A percentile compares a stretch with the other conserved stretches of the same genome.
phyloP scores from a whole-genome alignment of 2,888 invertebrate genomes.

The Amphipyra tragopoginis region DNA sequence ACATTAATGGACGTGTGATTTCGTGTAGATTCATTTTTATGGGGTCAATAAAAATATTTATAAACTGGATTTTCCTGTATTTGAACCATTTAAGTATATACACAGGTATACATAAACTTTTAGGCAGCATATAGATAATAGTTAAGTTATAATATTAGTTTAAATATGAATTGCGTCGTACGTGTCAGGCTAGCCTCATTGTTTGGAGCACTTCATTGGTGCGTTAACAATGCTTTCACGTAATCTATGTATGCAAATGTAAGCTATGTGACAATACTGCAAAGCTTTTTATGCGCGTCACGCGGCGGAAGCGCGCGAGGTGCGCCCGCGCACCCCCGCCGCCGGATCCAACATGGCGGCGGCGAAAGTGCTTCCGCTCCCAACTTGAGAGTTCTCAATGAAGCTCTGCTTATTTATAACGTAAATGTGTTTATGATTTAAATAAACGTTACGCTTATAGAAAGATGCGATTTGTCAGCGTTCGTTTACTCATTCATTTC shows the following conservation, averaged over 20 bases:
- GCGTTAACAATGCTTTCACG: constrained; percentile 81
- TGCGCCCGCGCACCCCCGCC: constrained; percentile 84
- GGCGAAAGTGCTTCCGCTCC: constrained; percentile 89
- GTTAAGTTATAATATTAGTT: constrained; percentile 17
- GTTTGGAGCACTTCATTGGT: constrained; percentile 44
- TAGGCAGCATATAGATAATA: constrained; percentile 6
- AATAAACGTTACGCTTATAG: constrained; percentile 59
- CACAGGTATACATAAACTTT: constrained; percentile 23
- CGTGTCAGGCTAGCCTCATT: constrained; percentile 26
- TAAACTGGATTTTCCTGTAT: constrained; percentile 55
- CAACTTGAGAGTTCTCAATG: constrained; percentile 84
- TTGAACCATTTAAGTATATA: constrained; percentile 16
- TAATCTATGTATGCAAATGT: constrained; percentile 85
- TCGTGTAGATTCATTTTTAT: constrained; percentile 51
- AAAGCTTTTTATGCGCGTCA: constrained; percentile 86
- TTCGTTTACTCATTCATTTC: constrained; percentile 54
- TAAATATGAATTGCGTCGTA: constrained; percentile 28
- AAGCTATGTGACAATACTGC: constrained; percentile 81
- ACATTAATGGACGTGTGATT: constrained; percentile 53
- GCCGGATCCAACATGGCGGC: constrained; percentile 89
- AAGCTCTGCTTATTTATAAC: constrained; percentile 77
- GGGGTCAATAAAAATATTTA: constrained; percentile 51
- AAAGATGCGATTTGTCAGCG: constrained; percentile 57
- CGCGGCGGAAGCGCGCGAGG: constrained; percentile 86
- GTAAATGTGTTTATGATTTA: constrained; percentile 70